Evolutionary conservation across 2,113 vertebrate species (phyloP), one percentile per base, ranked within the genome.

Genomic region (Bujurquina vittata): DNA sequence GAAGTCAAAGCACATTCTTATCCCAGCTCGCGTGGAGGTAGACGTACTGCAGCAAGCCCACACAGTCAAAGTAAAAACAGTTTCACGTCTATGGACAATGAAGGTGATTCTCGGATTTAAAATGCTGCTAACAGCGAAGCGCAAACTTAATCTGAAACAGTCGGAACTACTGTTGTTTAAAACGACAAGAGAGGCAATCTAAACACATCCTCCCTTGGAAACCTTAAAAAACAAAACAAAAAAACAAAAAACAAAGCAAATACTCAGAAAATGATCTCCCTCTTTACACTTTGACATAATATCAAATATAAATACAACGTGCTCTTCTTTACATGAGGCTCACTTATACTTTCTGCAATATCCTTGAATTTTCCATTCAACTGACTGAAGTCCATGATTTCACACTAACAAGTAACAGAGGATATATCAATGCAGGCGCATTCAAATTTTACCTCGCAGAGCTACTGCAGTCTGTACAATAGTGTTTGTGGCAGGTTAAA

Each of bases 21-120:
- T 92, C 94, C 83, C 88, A 93, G 90, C 93, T 93, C 86, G 83
- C 56, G 87, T 88, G 88, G 94, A 94, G 94, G 94, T 95, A 95
- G 94, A 95, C 93, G 92, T 91, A 94, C 91, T 94, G 88, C 85
- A 93, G 88, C 86, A 81, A 92, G 86, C 85, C 83, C 90, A 93
- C 86, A 84, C 84, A 80, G 86, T 87, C 80, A 46, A 69, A 62
- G 77, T 74, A 61, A 79, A 74, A 85, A 85, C 57, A 81, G 65
- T 75, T 61, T 75, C 33, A 67, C 57, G 37, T 77, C 31, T 43
- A 74, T 29, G 20, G 87, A 90, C 67, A 79, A 74, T 74, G 22
- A 79, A 75, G 61, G 52, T 22, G 9, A 62, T 33, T 37, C 10
- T 69, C 78, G 79, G 59, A 52, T 80, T 88, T 35, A 88, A 73